Base-by-base conservation (phyloP, 2,113 vertebrate species). In the Tupaia tana region DNA sequence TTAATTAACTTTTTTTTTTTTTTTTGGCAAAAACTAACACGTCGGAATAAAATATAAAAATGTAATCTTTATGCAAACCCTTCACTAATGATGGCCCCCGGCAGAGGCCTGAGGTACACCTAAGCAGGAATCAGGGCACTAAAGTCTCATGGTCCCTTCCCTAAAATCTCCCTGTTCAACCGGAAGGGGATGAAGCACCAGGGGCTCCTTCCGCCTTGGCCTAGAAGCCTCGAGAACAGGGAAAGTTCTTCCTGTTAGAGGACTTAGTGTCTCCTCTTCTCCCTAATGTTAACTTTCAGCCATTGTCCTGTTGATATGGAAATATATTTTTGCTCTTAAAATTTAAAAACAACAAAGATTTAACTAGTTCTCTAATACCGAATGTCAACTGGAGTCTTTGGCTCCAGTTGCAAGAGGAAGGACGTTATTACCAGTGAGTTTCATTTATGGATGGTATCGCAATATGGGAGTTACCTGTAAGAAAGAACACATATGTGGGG, bases 21-120 rank as follows among this genome's bases (percentile, higher is more conserved):
- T 97, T 79, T 95, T 94, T 79, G 56, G 87, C 70, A 69, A 96
- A 97, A 97, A 97, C 94, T 96, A 97, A 97, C 96, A 97, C 52
- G 14, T 95, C 93, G 86, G 90, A 98, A 95, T 97, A 96, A 98
- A 97, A 98, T 97, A 94, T 97, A 97, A 97, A 97, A 98, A 92
- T 93, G 89, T 97, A 97, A 97, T 97, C 96, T 94, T 93, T 97
- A 73, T 96, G 94, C 94, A 97, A 98, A 96, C 95, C 94, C 70
- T 78, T 22, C 89, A 71, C 93, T 97, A 98, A 97, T 97, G 95
- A 97, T 67, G 81, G 95, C 94, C 95, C 92, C 96, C 6, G 66
- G 63, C 96, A 95, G 79, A 64, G 96, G 34, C 94, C 91, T 59
- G 85, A 69, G 69, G 71, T 90, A 86, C 84, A 95, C 88, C 59